These are phyloP conservation scores for Pollenia griseotomentosa DNA, from an alignment of 2,888 invertebrate species.

Conservation along the genomic window DNA sequence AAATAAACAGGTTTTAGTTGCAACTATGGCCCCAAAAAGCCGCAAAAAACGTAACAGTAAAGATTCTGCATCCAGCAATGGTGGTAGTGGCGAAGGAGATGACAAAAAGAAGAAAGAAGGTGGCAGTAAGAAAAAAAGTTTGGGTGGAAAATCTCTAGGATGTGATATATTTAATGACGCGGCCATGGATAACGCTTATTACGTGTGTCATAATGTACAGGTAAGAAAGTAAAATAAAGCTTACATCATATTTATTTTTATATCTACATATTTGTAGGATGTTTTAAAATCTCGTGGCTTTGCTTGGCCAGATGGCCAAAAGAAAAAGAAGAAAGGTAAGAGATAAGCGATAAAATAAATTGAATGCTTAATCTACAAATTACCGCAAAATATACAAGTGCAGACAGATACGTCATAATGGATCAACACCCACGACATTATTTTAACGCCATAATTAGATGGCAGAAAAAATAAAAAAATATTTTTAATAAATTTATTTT, in stretches of 20 bases:
- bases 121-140: constrained; percentile 85
- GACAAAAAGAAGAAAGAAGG: constrained; percentile 85
- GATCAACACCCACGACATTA: constrained; percentile 35
- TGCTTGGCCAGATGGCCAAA: constrained; percentile 94
- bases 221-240: constrained; percentile 82
- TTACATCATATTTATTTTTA: constrained; percentile 33
- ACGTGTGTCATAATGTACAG: constrained; percentile 96
- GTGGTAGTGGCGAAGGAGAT: constrained; percentile 80
- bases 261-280: constrained; percentile 85
- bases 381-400: background rate
- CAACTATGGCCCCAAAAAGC: constrained; percentile 84
- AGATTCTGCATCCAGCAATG: constrained; percentile 82
- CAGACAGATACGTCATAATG: constrained; percentile 39
- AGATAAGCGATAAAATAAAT: constrained; percentile 72
- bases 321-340: constrained; percentile 93
- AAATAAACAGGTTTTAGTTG: no score
- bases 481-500: constrained; percentile 59
- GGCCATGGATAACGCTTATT: constrained; percentile 97
- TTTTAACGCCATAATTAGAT: constrained; percentile 38
- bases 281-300: constrained; percentile 94
- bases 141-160: constrained; percentile 87
- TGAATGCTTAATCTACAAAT: background rate
- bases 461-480: constrained; percentile 30
- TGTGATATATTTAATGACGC: constrained; percentile 94
- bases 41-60: constrained; percentile 86